Evolutionary conservation across 1,140 invertebrate genomes (phyloP).

Genomic region (Drosophila tristis): DNA sequence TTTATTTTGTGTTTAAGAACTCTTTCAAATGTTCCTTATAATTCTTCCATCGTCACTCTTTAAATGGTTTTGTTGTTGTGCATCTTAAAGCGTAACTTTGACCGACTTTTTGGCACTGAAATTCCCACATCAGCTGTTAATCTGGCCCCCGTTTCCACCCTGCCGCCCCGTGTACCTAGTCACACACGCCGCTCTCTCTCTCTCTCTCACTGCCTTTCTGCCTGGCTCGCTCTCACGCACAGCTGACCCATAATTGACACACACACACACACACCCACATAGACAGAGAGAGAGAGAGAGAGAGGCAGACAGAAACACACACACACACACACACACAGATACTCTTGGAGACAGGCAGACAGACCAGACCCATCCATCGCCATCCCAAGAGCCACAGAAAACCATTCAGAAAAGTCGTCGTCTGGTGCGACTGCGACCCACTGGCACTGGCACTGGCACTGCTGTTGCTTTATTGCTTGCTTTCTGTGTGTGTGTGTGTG

Average conservation of each 20-base stretch:
- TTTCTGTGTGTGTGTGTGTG: constrained; percentile 34
- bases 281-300: constrained; percentile 31
- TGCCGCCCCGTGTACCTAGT: constrained; percentile 15
- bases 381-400: constrained; percentile 47
- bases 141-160: constrained; percentile 11
- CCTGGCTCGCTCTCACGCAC: constrained; percentile 61
- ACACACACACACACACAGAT: constrained; percentile 46
- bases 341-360: constrained; percentile 27
- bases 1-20: no score
- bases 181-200: constrained; percentile 2
- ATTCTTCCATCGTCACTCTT: not conserved
- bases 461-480: constrained; percentile 55
- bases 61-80: no score
- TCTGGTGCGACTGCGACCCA: constrained; percentile 40
- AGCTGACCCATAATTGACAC: constrained; percentile 79
- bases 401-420: constrained; percentile 39
- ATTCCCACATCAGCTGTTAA: constrained; percentile 52
- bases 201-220: constrained; percentile 13
- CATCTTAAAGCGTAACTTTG: constrained; percentile 33
- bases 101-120: constrained; percentile 33
- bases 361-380: constrained; percentile 10
- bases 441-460: constrained; percentile 57
- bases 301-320: constrained; percentile 34
- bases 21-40: no score
- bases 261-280: constrained; percentile 31